Conservation (phyloP, 2,888 invertebrate genomes). For the Strigamia crassipes region DNA sequence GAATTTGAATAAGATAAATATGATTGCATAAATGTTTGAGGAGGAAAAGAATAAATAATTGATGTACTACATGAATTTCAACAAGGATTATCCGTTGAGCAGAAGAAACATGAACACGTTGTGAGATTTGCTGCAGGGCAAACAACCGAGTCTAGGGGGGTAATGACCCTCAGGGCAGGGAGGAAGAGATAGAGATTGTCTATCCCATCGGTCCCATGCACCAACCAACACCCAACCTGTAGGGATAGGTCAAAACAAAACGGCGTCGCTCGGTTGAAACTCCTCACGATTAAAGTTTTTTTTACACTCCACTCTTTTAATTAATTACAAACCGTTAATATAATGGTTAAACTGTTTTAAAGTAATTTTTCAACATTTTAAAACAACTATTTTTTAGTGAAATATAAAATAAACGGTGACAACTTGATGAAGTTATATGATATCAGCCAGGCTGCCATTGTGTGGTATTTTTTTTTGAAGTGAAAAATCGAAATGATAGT, state of each 20-base stretch:
- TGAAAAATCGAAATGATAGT: neutral
- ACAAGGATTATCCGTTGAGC: neutral
- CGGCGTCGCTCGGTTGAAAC: conserved; percentile 36
- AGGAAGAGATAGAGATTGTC: neutral
- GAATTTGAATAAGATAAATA: neutral
- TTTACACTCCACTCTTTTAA: too few species aligned
- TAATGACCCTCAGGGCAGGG: conserved; percentile 5
- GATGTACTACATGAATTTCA: neutral
- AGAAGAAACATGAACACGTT: neutral
- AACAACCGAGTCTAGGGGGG: neutral
- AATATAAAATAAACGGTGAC: too few species aligned
- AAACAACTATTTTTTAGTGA: too few species aligned
- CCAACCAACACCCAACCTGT: neutral
- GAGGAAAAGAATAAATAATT: neutral
- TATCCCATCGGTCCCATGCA: neutral
- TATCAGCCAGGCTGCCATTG: too few species aligned
- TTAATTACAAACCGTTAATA: too few species aligned
- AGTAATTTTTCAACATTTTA: too few species aligned
- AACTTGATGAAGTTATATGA: too few species aligned
- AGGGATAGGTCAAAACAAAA: neutral
- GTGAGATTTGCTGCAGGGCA: neutral
- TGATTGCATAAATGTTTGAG: neutral
- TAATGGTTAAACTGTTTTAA: too few species aligned
- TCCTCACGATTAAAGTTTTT: neutral
- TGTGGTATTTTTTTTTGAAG: too few species aligned